Conservation (phyloP, 2,113 vertebrate species). For the Marcusenius ussheri region DNA sequence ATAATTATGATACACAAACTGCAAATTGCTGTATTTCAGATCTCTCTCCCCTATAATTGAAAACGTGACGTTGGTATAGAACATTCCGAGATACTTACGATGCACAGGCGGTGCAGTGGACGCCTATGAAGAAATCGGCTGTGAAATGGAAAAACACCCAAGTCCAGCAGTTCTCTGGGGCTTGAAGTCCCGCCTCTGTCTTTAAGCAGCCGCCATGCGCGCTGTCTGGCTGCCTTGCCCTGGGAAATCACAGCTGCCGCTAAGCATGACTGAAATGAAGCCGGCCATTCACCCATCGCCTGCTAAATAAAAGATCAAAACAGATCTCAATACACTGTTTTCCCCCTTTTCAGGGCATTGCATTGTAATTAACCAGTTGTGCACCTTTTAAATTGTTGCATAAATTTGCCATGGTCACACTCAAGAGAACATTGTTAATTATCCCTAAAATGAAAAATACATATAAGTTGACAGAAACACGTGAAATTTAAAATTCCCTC, state of each 20-base stretch:
- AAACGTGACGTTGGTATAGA: not conserved
- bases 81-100: not conserved
- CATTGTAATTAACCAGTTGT: not conserved
- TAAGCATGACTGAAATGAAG: conserved; percentile 8
- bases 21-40: not conserved
- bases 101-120: not conserved
- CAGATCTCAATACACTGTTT: not conserved
- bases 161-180: conserved; percentile 19
- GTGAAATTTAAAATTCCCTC: not conserved
- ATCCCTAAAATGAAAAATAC: not conserved
- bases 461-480: not conserved
- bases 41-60: not conserved
- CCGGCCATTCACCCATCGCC: not conserved
- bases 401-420: not conserved
- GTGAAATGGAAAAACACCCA: conserved; percentile 35
- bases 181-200: conserved; percentile 19
- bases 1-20: not conserved
- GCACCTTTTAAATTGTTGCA: not conserved
- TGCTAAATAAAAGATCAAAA: conserved; percentile 3
- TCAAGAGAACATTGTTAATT: not conserved
- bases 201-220: conserved; percentile 26
- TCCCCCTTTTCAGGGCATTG: not conserved
- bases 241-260: conserved; percentile 14
- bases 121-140: not conserved
- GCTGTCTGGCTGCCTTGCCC: conserved; percentile 25